These are phyloP conservation scores for Anastatus disparis DNA, from an alignment of 1,140 invertebrate genomes.

Conservation along the genomic window DNA sequence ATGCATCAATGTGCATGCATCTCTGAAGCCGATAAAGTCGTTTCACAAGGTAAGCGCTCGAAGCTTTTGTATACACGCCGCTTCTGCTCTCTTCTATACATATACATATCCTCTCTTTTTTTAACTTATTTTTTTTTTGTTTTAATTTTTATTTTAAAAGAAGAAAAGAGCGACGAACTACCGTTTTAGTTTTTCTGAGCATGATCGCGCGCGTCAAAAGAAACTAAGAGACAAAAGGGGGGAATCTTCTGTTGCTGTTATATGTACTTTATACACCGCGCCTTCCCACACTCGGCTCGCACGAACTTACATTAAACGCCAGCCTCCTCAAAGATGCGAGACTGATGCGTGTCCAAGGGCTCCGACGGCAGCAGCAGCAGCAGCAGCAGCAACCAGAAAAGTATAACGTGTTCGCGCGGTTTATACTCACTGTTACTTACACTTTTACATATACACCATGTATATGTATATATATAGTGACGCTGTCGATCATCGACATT, in stretches of 20 bases:
- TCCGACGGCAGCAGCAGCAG: background rate
- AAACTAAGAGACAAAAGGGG: too few species aligned
- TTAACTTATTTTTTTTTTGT: too few species aligned
- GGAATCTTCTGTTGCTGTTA: too few species aligned
- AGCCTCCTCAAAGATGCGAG: conserved; percentile 50
- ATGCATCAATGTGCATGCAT: conserved; percentile 3
- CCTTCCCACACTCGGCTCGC: conserved; percentile 59
- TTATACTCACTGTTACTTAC: too few species aligned
- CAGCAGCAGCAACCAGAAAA: too few species aligned
- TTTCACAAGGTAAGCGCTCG: conserved; percentile 13
- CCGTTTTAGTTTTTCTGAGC: conserved; percentile 41
- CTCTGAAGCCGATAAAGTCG: conserved; percentile 26
- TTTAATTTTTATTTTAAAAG: too few species aligned
- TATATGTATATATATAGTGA: too few species aligned
- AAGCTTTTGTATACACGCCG: too few species aligned
- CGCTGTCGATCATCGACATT: conserved; percentile 16
- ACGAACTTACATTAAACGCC: conserved; percentile 54
- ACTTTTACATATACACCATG: background rate
- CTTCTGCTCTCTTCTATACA: too few species aligned
- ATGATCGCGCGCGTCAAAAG: conserved; percentile 26
- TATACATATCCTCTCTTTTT: too few species aligned
- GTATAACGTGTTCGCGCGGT: conserved; percentile 24
- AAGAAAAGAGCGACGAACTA: conserved; percentile 18
- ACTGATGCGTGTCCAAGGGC: conserved; percentile 56
- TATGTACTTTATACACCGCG: too few species aligned